These are phyloP conservation scores for Drosophila ohnishii DNA, from an alignment of 1,140 invertebrate species.

Conservation along the genomic window DNA sequence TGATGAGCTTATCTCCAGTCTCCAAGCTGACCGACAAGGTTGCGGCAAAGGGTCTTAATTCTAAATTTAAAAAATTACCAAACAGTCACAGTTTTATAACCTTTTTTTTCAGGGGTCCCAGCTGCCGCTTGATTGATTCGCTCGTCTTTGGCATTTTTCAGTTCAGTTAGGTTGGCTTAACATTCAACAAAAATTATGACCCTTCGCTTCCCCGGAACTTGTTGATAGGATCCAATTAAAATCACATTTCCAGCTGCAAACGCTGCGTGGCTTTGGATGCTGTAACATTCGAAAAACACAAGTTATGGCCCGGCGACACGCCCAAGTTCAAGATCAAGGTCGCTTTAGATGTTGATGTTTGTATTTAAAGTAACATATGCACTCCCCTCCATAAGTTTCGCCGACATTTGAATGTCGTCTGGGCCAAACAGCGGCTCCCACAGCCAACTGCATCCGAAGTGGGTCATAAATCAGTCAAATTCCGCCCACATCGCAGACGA, in stretches of 20 bases:
- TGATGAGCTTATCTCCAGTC: conserved; percentile 51
- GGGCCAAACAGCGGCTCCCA: conserved; percentile 32
- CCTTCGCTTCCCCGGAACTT: conserved; percentile 48
- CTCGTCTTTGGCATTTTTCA: conserved; percentile 37
- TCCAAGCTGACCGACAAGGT: conserved; percentile 32
- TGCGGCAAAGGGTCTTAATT: conserved; percentile 25
- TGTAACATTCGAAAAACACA: conserved; percentile 37
- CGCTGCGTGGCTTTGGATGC: conserved; percentile 25
- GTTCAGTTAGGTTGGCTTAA: conserved; percentile 7
- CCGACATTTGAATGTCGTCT: conserved; percentile 49
- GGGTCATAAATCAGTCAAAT: conserved; percentile 72
- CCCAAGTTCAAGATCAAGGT: conserved; percentile 78
- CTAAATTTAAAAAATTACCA: conserved; percentile 11
- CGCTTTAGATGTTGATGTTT: not conserved
- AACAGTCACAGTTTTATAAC: conserved; percentile 16
- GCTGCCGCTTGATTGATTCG: conserved; percentile 62
- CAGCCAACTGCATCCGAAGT: conserved; percentile 62
- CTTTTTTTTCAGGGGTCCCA: conserved; percentile 35
- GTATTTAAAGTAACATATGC: conserved; percentile 1
- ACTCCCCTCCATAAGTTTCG: conserved; percentile 20
- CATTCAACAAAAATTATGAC: conserved; percentile 16
- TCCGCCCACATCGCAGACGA: conserved; percentile 48
- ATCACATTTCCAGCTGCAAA: conserved; percentile 48
- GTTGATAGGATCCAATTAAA: conserved; percentile 66
- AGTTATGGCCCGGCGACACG: conserved; percentile 10